A percentile compares a stretch with the other conserved stretches of the same genome.
phyloP scores from a whole-genome alignment of 2,113 vertebrate species.

The Megaceryle maxima region DNA sequence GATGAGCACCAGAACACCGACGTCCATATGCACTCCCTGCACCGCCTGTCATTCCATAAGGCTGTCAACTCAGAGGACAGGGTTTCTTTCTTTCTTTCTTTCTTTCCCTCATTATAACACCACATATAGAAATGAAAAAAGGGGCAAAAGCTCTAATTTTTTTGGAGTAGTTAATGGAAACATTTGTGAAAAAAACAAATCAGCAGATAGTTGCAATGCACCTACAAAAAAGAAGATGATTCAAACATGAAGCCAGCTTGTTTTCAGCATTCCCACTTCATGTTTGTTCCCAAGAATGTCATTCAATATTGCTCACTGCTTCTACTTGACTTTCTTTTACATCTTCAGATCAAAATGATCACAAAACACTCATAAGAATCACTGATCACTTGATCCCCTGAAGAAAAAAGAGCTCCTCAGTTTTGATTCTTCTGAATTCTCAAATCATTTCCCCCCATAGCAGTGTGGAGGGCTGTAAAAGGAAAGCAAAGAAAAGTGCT shows the following conservation, averaged over 20 bases:
- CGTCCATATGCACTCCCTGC: not conserved
- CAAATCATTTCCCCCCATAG: not conserved
- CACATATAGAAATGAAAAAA: not conserved
- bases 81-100: not conserved
- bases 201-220: not conserved
- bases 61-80: not conserved
- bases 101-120: not conserved
- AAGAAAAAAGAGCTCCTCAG: not conserved
- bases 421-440: not conserved
- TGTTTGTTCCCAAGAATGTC: slow-evolving; percentile 18
- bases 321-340: not conserved
- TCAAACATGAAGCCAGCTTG: not conserved
- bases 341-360: not conserved
- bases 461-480: not conserved
- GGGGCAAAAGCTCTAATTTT: not conserved
- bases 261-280: slow-evolving; percentile 18
- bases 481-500: not conserved
- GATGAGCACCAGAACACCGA: not conserved
- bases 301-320: slow-evolving; percentile 19
- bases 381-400: not conserved
- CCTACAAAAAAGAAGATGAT: slow-evolving; percentile 26
- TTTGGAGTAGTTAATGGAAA: not conserved
- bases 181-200: not conserved
- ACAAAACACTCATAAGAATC: not conserved
- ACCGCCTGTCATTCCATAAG: accelerated